Base-by-base conservation (phyloP, 2,797 vertebrate species). In the Falco columbarius region DNA sequence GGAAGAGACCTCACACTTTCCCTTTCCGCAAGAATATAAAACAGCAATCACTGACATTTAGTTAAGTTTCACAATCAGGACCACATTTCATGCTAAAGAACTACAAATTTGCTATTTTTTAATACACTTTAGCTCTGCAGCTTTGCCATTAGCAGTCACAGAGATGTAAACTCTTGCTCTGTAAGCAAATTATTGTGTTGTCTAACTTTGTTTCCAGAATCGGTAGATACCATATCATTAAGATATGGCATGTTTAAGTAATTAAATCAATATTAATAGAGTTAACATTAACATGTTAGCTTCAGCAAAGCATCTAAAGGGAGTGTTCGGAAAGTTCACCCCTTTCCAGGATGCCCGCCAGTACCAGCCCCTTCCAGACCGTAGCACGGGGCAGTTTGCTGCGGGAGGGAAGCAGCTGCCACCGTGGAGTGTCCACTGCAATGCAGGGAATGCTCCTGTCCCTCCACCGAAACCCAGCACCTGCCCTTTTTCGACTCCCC, bases 231-330 rank as follows among this genome's bases (percentile, higher is more conserved):
- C 23, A 11, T 32, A 76, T 29, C 42, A 59, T 83, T 62, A 95
- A 80, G 40, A 75, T 29, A 40, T 1, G 52, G 47, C 77, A 84
- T 7, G 32, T 81, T 93, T 47, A 92, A 90, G 26, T 72, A 84
- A 87, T 93, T 93, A 86, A 92, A 86, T 88, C 70, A 77, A 47
- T 84, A 81, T 85, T 93, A 86, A 91, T 15, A 59, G 36, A 74
- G 86, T 32, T 85, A 91, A 62, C 17, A 86, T 74, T 56, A 88
- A 65, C 66, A 38, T 1, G 11, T n/a, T 90, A 87, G 32, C 61
- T 82, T 56, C 77, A 71, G 44, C 30, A 49, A 70, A 81, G 72
- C 51, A 84, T 61, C 73, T 38, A 5, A 34, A 77, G 22, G 75
- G 47, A 36, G 38, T 2, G 16, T 40, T 79, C 44, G 81, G 58